Evolutionary conservation across 37 sponge, comb jelly and placozoan species (phyloP).

Genomic region (Petrosia ficiformis): DNA sequence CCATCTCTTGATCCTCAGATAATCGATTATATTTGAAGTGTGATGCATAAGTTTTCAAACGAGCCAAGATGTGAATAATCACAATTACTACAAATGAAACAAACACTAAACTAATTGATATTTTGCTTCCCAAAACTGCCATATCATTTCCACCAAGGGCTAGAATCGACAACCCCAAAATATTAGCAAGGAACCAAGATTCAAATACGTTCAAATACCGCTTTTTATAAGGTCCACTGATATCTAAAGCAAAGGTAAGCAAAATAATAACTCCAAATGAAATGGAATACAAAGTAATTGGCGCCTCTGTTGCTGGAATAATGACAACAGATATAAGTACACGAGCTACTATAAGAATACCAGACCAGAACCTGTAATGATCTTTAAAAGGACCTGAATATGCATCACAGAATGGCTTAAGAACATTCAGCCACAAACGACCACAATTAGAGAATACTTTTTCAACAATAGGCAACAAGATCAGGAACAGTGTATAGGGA

Average conservation of each 20-base stretch:
- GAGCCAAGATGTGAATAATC: no score
- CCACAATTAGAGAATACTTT: neutral
- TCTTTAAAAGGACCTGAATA: neutral
- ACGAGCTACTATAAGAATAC: neutral
- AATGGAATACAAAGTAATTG: neutral
- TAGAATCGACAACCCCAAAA: no score
- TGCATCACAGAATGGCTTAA: neutral
- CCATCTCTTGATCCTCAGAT: no score
- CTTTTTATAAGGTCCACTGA: neutral
- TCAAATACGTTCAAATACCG: neutral
- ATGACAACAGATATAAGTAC: neutral
- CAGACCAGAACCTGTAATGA: neutral
- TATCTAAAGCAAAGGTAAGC: neutral
- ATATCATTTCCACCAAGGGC: no score
- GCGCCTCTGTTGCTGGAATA: neutral
- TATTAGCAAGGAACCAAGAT: neutral
- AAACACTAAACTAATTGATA: no score
- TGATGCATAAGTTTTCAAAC: no score
- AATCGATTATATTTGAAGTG: no score
- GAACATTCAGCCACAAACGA: neutral
- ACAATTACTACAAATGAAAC: no score
- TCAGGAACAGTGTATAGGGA: slow-evolving; percentile 13
- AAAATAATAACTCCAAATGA: neutral
- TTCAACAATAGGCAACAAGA: neutral
- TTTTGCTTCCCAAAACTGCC: no score